Conservation (phyloP, 2,888 invertebrate species). For the Glyphotaelius pellucidus region DNA sequence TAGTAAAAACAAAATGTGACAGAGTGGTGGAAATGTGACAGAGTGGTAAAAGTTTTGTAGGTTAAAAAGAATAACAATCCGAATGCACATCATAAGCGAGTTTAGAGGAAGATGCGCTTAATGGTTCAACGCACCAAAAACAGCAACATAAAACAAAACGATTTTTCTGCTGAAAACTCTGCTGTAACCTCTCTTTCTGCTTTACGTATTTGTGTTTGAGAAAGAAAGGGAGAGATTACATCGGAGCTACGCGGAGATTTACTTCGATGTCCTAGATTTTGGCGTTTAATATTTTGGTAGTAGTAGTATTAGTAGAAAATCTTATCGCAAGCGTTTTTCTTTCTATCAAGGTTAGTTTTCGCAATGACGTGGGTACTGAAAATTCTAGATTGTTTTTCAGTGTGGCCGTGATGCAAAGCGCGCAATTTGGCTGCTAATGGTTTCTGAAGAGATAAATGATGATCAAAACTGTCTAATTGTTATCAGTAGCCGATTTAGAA, state of each 20-base stretch:
- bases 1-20: too few species aligned
- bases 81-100: background rate
- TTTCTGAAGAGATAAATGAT: background rate
- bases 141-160: too few species aligned
- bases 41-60: too few species aligned
- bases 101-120: background rate
- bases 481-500: background rate
- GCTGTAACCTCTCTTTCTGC: background rate
- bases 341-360: background rate
- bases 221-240: background rate
- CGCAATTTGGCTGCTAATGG: background rate
- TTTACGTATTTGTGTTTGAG: background rate
- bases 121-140: background rate
- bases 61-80: too few species aligned
- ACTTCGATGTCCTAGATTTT: background rate
- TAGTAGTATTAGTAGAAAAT: background rate
- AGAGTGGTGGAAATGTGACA: too few species aligned
- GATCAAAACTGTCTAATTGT: background rate
- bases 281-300: too few species aligned
- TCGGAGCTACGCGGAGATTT: background rate
- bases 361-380: background rate
- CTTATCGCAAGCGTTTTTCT: background rate
- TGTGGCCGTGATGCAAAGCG: background rate
- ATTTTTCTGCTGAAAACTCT: too few species aligned
- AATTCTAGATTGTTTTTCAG: background rate